Conservation (phyloP, 1,140 invertebrate species). For the Bursaphelenchus mucronatus region DNA sequence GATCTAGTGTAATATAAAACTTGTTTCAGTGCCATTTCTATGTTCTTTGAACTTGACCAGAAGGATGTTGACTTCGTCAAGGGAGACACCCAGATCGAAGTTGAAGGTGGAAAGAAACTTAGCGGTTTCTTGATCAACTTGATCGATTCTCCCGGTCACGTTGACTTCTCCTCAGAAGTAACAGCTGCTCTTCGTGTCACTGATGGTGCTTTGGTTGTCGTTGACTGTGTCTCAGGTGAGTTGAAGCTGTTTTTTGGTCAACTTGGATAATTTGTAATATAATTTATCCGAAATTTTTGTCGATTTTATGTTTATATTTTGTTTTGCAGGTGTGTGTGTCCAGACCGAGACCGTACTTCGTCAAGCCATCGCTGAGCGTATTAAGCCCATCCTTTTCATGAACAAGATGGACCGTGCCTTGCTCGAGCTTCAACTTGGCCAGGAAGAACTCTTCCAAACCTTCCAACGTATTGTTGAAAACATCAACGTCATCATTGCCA, state of each 20-base stretch:
- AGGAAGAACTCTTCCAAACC: slow-evolving; percentile 96
- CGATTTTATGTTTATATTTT: neutral
- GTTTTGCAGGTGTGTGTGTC: slow-evolving; percentile 86
- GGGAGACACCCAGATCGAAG: slow-evolving; percentile 67
- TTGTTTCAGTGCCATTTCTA: slow-evolving; percentile 80
- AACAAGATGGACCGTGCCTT: slow-evolving; percentile 98
- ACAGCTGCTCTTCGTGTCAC: slow-evolving; percentile 97
- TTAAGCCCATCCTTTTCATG: slow-evolving; percentile 99
- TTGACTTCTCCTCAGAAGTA: slow-evolving; percentile 98
- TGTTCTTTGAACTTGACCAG: slow-evolving; percentile 90
- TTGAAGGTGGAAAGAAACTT: slow-evolving; percentile 75
- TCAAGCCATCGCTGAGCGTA: slow-evolving; percentile 96
- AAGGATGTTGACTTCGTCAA: slow-evolving; percentile 69
- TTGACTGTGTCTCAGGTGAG: slow-evolving; percentile 95
- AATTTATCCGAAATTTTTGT: too few species aligned
- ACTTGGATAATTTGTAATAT: too few species aligned
- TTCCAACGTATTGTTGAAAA: slow-evolving; percentile 99
- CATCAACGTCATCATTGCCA: slow-evolving; percentile 99
- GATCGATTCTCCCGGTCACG: slow-evolving; percentile 97
- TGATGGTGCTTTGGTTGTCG: slow-evolving; percentile 95
- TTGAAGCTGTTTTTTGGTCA: slow-evolving; percentile 11
- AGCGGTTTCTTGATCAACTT: slow-evolving; percentile 98
- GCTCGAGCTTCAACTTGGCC: slow-evolving; percentile 81
- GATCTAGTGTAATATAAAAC: slow-evolving; percentile 11
- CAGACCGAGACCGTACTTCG: slow-evolving; percentile 97